Evolutionary conservation across 2,113 vertebrate species (phyloP), one percentile per base, ranked within the genome.

Genomic region (Tricholaema leucomelas): DNA sequence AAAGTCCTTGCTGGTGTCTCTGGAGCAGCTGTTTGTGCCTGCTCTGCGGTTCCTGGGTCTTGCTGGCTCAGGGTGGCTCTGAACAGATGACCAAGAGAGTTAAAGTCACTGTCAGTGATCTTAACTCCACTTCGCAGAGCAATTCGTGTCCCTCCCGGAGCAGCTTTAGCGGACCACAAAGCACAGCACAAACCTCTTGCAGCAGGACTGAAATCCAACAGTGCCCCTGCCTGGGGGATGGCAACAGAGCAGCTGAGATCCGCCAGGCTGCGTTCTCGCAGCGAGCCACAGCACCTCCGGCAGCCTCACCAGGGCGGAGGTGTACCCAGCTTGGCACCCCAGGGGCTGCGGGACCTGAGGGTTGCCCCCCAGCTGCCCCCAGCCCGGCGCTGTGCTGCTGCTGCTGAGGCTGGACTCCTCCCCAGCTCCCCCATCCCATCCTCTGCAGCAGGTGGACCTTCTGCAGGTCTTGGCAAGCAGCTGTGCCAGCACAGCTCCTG

Each of bases 151-250:
- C 48, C 54, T 60, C 48, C 30, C 1, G 4, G 71, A 78, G n/a
- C 7, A 15, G 63, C 36, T 81, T 59, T 7, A 60, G 28, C 0
- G 25, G 42, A 50, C 19, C 1, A 0, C 44, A 36, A 91, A 75
- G 1, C 1, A 2, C 7, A 12, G 18, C 44, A 21, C 44, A 35
- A 23, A 74, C 19, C 10, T 2, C 36, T 24, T 2, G 4, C 4
- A 7, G 1, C 4, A 6, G 40, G 72, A 92, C 70, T 55, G 3
- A 44, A 80, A 91, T 96, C 85, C 95, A 93, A 95, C 76, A 96
- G 92, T 80, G 95, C 93, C 95, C 4, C 95, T 91, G 69, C 35
- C 90, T 77, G 95, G 95, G 72, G 40, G 52, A 66, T 25, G 63
- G 72, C 58, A 55, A 85, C 2, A 91, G 1, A 58, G 72, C 95